These are phyloP conservation scores for Hipposideros armiger DNA, from an alignment of 2,113 vertebrate species.

Conservation along the genomic window DNA sequence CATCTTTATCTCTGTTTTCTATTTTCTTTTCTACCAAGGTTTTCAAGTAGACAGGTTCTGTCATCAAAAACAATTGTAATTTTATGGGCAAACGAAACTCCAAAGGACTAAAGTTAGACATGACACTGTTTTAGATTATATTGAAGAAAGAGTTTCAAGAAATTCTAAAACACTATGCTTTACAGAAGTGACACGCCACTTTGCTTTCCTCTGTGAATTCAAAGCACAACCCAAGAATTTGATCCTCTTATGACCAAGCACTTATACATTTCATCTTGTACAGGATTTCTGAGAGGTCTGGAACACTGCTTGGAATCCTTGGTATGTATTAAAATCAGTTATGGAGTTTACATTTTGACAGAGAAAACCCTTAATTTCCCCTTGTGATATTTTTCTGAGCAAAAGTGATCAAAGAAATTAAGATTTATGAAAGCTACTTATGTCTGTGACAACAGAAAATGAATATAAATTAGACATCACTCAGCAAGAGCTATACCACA, in stretches of 20 bases:
- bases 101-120: background rate
- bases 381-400: constrained; percentile 36
- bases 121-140: background rate
- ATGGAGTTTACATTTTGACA: constrained; percentile 30
- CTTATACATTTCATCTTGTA: constrained; percentile 47
- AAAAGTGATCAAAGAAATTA: constrained; percentile 83
- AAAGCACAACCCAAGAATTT: background rate
- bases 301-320: constrained; percentile 62
- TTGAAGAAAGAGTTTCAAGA: background rate
- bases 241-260: constrained; percentile 65
- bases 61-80: background rate
- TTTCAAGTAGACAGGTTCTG: background rate
- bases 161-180: constrained; percentile 4
- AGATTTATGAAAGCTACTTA: constrained; percentile 81
- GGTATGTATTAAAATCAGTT: constrained; percentile 7
- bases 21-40: background rate
- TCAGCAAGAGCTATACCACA: constrained; percentile 66
- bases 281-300: constrained; percentile 59
- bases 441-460: constrained; percentile 72
- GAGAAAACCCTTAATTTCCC: constrained; percentile 60
- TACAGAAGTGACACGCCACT: background rate
- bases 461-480: constrained; percentile 80
- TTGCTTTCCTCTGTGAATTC: background rate
- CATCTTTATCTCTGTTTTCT: constrained; percentile 39
- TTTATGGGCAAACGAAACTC: background rate